Evolutionary conservation across 1,140 invertebrate species (phyloP), one percentile per base, ranked within the genome.

Genomic region (Pogonomyrmex barbatus): DNA sequence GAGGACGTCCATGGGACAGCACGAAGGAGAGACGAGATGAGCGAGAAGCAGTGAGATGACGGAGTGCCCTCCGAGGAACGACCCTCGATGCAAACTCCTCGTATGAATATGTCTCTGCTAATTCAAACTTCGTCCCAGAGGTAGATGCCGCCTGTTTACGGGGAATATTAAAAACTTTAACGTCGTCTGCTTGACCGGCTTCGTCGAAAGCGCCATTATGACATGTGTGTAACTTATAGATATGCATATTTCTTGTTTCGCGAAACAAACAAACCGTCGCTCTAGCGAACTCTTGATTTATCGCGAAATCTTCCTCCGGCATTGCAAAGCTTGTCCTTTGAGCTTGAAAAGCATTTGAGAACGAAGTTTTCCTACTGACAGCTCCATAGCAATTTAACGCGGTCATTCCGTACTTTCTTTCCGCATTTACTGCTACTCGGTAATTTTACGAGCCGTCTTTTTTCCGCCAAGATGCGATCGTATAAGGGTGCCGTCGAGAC

Each of bases 81-180:
- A 95, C 94, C 94, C 94, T 94, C 94, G 93, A 94, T 95, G 94
- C 94, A 94, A 95, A 95, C 94, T 95, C 94, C 94, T 94, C 94
- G 94, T 95, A 95, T 95, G 94, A 95, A 95, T 95, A 95, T 95
- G 94, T 95, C 94, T 95, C 94, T 93, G 94, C 94, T 95, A 95
- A 95, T 95, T 95, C 94, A 95, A 95, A 95, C 94, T 95, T 94
- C 91, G 93, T 95, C 94, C 94, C 94, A 93, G 93, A 94, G 94
- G 94, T 93, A 87, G 92, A 89, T 92, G 88, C 88, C 90, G 89
- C 93, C 93, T 93, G 94, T 95, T 95, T 94, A 95, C 91, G 94
- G 93, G 91, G 91, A 94, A 93, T 95, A 94, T 95, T 94, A 94
- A 95, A 95, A 94, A 95, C 93, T 95, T 95, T 88, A 91, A 93